These are phyloP conservation scores for Pseudochaenichthys georgianus DNA, from an alignment of 2,797 vertebrate genomes.

Conservation along the genomic window DNA sequence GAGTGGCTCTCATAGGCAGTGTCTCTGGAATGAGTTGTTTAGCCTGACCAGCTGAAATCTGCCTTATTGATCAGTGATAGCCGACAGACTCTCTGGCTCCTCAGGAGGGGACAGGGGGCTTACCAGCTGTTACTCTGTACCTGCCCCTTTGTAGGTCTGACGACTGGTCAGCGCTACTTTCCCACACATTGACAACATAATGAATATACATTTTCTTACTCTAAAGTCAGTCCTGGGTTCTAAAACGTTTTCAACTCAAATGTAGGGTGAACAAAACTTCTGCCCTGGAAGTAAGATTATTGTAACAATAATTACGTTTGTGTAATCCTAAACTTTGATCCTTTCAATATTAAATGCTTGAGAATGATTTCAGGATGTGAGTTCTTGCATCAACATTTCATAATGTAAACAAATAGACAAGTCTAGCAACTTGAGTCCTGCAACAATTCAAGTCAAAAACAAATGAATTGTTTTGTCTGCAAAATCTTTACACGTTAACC, in stretches of 20 bases:
- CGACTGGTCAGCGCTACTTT: constrained; percentile 22
- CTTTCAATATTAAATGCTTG: not conserved
- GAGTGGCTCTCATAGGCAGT: constrained; percentile 68
- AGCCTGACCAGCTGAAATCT: constrained; percentile 79
- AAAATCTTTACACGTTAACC: not conserved
- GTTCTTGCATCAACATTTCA: constrained; percentile 2
- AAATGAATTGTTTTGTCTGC: not conserved
- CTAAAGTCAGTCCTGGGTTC: not conserved
- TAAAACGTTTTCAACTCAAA: not conserved
- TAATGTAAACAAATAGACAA: not conserved
- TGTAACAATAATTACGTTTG: not conserved
- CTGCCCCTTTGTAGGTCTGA: constrained; percentile 34
- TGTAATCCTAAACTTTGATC: not conserved
- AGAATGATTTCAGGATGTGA: not conserved
- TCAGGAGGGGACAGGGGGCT: constrained; percentile 64
- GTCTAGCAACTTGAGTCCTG: not conserved
- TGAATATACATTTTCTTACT: not conserved
- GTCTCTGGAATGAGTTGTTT: constrained; percentile 85
- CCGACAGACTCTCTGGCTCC: constrained; percentile 93
- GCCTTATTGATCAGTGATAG: constrained; percentile 87
- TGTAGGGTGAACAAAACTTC: not conserved
- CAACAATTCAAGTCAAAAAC: not conserved
- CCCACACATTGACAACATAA: constrained; percentile 21
- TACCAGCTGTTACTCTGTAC: constrained; percentile 58
- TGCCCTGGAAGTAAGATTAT: not conserved